Evolutionary conservation across 1,140 invertebrate species (phyloP).

Genomic region (Aphidius gifuensis): DNA sequence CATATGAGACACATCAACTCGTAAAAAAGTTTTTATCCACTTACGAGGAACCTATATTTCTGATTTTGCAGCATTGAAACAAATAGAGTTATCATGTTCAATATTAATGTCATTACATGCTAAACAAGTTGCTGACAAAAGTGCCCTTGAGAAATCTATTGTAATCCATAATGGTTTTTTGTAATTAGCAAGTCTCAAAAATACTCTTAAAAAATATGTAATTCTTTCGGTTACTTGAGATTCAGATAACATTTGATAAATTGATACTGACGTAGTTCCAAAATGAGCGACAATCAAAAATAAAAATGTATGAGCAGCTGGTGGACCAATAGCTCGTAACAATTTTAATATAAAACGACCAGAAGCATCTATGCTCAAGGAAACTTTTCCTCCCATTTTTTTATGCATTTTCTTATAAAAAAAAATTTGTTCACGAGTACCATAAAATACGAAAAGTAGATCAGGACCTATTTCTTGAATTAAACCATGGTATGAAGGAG

Average conservation of each 20-base stretch:
- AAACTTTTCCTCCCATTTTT: not conserved
- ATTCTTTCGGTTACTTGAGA: conserved; percentile 14
- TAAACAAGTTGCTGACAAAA: conserved; percentile 11
- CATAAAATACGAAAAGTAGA: conserved; percentile 20
- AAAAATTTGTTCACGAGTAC: conserved; percentile 3
- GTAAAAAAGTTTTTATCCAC: conserved; percentile 9
- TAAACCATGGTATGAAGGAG: not conserved
- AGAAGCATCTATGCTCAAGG: conserved; percentile 12
- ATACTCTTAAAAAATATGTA: conserved; percentile 14
- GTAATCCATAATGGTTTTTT: conserved; percentile 10
- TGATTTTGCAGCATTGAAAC: not conserved
- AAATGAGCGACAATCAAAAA: conserved; percentile 23
- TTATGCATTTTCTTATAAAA: conserved; percentile 17
- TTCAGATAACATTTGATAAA: conserved; percentile 26
- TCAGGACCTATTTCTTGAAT: conserved; percentile 11
- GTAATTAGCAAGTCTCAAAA: conserved; percentile 3
- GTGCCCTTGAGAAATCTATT: conserved; percentile 16
- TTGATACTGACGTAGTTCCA: conserved; percentile 24
- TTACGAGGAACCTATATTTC: not conserved
- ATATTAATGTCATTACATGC: conserved; percentile 16
- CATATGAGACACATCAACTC: conserved; percentile 15
- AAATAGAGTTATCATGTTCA: conserved; percentile 7
- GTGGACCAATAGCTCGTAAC: not conserved
- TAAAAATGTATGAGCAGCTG: conserved; percentile 18
- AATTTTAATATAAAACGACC: conserved; percentile 14